Evolutionary conservation across 1,140 invertebrate species (phyloP).

Genomic region (Homalodisca vitripennis): DNA sequence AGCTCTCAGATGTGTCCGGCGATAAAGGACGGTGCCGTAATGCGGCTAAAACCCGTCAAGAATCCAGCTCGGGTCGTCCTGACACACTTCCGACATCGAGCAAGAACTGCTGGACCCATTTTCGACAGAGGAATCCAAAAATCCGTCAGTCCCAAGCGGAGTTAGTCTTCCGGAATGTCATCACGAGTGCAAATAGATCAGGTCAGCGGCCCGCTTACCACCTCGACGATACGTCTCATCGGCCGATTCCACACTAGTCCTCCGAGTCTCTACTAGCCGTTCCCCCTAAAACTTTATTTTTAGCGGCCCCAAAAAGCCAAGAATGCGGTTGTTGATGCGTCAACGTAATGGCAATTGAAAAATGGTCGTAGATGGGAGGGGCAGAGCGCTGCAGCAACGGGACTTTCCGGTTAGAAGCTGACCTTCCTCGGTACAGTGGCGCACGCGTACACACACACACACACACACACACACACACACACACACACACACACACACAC

Average conservation of each 20-base stretch:
- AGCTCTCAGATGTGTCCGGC: no score
- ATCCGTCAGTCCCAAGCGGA: background rate
- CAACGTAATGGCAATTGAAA: constrained; percentile 17
- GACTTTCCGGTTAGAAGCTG: constrained; percentile 19
- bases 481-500: no score
- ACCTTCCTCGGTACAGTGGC: constrained; percentile 2
- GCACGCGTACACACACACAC: background rate
- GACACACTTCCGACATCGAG: background rate
- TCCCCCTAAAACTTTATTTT: background rate
- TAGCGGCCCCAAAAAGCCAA: no score
- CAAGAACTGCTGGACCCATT: background rate
- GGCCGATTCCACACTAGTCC: background rate
- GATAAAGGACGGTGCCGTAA: background rate
- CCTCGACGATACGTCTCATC: background rate
- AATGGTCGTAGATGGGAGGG: constrained; percentile 12
- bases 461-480: background rate
- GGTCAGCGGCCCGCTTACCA: background rate
- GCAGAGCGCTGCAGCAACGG: constrained; percentile 16
- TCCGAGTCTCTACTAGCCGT: background rate
- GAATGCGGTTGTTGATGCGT: background rate
- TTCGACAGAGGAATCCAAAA: background rate
- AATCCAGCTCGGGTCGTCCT: background rate
- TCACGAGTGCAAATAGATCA: background rate
- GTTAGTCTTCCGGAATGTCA: background rate
- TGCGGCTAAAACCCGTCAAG: constrained; percentile 6